Conservation (phyloP, 2,888 invertebrate genomes). For the Uloborus plumipes region DNA sequence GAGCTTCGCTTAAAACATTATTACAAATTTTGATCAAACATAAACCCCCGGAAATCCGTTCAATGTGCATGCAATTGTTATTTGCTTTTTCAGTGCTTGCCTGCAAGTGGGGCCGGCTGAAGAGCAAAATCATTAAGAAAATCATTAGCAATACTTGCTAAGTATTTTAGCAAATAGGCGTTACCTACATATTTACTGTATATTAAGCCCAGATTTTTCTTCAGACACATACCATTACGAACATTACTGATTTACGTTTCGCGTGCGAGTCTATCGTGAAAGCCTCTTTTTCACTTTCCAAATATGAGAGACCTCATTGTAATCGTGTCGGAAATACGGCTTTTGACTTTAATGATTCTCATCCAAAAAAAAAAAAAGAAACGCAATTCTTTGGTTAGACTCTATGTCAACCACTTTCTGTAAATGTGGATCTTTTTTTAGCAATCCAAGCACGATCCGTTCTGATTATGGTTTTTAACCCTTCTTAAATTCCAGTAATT, state of each 20-base stretch:
- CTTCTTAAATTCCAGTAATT: too few species aligned
- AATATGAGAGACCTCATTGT: constrained; percentile 2
- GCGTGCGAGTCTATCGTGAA: constrained; percentile 38
- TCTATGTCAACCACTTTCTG: too few species aligned
- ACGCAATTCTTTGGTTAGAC: too few species aligned
- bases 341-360: not conserved
- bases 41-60: too few species aligned
- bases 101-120: not conserved
- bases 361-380: too few species aligned
- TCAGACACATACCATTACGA: constrained; percentile 10
- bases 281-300: not conserved
- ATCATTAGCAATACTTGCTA: constrained; percentile 28
- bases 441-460: too few species aligned
- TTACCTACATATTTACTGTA: constrained; percentile 12
- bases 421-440: too few species aligned
- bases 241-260: constrained; percentile 35
- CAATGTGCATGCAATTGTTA: too few species aligned
- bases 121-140: constrained; percentile 20
- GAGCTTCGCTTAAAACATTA: too few species aligned
- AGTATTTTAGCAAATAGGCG: constrained; percentile 35
- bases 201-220: constrained; percentile 7
- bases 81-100: too few species aligned
- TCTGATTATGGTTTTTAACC: too few species aligned
- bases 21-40: too few species aligned
- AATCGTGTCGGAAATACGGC: not conserved